Evolutionary conservation across 2,797 vertebrate genomes (phyloP).

Genomic region (Kryptopterus vitreolus): DNA sequence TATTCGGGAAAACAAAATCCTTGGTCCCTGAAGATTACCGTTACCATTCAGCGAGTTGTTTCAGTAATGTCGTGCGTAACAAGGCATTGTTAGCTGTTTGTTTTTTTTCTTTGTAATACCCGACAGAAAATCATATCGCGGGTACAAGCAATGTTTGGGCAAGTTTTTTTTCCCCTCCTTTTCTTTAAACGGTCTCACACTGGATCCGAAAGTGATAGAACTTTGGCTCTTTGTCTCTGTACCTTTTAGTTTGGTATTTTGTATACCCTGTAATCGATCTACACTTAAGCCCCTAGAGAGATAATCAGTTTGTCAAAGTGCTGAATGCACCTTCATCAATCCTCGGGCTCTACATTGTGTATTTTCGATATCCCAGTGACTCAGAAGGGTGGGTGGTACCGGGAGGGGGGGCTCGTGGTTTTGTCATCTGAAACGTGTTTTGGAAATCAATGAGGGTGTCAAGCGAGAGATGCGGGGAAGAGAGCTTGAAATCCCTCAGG

Average conservation of each 20-base stretch:
- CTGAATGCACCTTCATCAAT: conserved; percentile 57
- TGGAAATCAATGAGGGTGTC: conserved; percentile 58
- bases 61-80: background rate
- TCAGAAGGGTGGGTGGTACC: background rate
- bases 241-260: conserved; percentile 42
- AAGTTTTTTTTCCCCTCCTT: conserved; percentile 14
- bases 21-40: no score
- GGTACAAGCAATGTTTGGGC: conserved; percentile 20
- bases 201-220: conserved; percentile 42
- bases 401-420: no score
- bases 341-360: conserved; percentile 54
- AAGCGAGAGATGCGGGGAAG: conserved; percentile 32
- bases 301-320: conserved; percentile 64
- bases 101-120: conserved; percentile 33
- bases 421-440: conserved; percentile 59
- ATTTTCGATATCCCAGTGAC: conserved; percentile 53
- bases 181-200: conserved; percentile 8
- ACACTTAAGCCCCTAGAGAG: conserved; percentile 57
- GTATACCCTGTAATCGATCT: conserved; percentile 57
- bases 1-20: no score
- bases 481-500: conserved; percentile 42
- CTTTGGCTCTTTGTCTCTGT: conserved; percentile 1
- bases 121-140: background rate
- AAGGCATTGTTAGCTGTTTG: background rate
- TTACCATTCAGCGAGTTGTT: no score